Percentiles rank a stretch among this genome's conserved stretches.
Evolutionary conservation across 2,888 invertebrate species (phyloP).

Genomic region (Aphodius granarius): DNA sequence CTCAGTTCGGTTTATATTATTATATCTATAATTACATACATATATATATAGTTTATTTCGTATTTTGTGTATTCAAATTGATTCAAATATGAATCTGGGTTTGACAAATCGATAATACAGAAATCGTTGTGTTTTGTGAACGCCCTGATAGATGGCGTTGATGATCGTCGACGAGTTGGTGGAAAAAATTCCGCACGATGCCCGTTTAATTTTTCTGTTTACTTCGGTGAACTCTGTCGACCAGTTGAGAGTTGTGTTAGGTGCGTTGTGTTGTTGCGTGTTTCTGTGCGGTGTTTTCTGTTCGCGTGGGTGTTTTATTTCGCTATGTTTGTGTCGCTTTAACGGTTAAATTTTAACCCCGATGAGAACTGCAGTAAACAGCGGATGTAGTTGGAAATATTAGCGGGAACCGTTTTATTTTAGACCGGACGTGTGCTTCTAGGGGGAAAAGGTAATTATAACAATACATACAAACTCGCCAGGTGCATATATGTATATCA

Average conservation of each 20-base stretch:
- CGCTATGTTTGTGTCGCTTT: neutral
- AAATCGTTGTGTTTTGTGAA: neutral
- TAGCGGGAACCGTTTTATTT: neutral
- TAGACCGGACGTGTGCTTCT: neutral
- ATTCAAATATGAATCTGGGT: too few relatives aligned
- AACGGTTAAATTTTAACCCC: too few relatives aligned
- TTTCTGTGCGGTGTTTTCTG: conserved; percentile 17
- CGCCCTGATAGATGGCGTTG: neutral
- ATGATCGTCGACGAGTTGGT: neutral
- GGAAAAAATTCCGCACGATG: neutral
- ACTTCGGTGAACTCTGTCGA: conserved; percentile 32
- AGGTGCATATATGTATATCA: neutral
- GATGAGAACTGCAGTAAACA: neutral
- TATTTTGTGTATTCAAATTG: neutral
- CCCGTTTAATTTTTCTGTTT: conserved; percentile 38
- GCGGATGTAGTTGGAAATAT: neutral
- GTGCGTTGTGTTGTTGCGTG: conserved; percentile 17
- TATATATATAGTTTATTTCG: neutral
- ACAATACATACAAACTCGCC: neutral
- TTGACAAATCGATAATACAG: neutral
- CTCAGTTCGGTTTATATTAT: neutral
- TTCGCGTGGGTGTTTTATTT: conserved; percentile 1
- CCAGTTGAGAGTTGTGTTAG: conserved; percentile 9
- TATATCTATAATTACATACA: too few relatives aligned
- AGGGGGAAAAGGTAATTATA: neutral